Base-by-base conservation (phyloP, 92 coral and sea anemone species). In the Bergia sp. region DNA sequence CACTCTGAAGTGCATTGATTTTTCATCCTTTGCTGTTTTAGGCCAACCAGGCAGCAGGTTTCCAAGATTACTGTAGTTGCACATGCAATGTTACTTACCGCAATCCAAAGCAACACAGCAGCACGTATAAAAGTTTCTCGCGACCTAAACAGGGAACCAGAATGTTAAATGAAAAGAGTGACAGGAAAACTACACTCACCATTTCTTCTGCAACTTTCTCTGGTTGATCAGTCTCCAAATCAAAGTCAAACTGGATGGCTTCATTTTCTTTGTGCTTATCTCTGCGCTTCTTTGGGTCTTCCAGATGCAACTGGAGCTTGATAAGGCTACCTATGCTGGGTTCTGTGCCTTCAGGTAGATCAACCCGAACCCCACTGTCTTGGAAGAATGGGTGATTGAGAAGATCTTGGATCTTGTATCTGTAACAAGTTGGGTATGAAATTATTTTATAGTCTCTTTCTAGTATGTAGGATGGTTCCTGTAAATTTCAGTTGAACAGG, bases 241-340 rank as follows among this genome's bases (percentile, higher is more conserved):
- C 92, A 85, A 97, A 97, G 85, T 97, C 99, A 91, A 97, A 97
- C 89, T 97, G 97, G 77, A 97, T 97, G 1, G 97, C 99, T 86
- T 97, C 99, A 64, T 97, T 97, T 76, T 95, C 98, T 72, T 97
- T 97, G 91, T 97, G 99, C 50, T 97, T 97, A 85, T 97, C 99
- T 65, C 96, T 92, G 82, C 99, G 95, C 21, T 94, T 92, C 92
- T 95, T 95, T 0, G 99, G 98, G 61, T 97, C 98, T 75, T 94
- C 94, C 76, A 97, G 86, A 81, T 93, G 96, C 13, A 97, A 90
- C 84, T 94, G 94, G 38, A 97, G 90, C 88, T 97, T 97, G 77
- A 97, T 95, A 42, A 93, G 90, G 41, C 79, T 93, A 36, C 82
- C 96, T 43, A 85, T 86, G 67, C 94, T 94, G 53, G 92, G 92